These are phyloP conservation scores for Crioceris asparagi DNA, from an alignment of 2,888 invertebrate species.

Conservation along the genomic window DNA sequence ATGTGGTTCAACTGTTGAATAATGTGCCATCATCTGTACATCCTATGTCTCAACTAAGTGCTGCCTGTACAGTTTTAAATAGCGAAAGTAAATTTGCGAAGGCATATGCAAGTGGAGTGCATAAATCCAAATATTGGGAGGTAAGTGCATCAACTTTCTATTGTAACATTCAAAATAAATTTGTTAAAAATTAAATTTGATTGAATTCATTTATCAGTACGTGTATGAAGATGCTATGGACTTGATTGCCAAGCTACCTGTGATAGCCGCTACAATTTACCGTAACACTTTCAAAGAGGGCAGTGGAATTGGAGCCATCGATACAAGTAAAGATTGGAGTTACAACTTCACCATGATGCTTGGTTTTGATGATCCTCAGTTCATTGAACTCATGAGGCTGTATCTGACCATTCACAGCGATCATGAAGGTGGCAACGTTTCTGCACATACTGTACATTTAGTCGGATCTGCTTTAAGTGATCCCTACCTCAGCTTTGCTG, in stretches of 20 bases:
- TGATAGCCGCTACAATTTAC: conserved; percentile 89
- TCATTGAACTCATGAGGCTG: conserved; percentile 84
- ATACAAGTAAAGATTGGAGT: conserved; percentile 84
- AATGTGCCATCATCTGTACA: conserved; percentile 82
- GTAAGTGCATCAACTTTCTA: conserved; percentile 26
- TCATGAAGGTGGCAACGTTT: conserved; percentile 95
- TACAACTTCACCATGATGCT: conserved; percentile 87
- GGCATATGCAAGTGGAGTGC: conserved; percentile 80
- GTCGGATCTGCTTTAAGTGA: conserved; percentile 91
- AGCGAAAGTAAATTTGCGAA: conserved; percentile 86
- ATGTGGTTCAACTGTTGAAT: conserved; percentile 88
- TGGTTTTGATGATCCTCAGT: conserved; percentile 73
- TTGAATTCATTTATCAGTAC: conserved; percentile 36
- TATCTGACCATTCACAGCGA: conserved; percentile 94
- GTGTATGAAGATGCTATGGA: conserved; percentile 91
- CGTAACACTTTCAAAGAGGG: conserved; percentile 78
- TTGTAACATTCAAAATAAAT: neutral
- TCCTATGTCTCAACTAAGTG: conserved; percentile 91
- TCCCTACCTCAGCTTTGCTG: conserved; percentile 85
- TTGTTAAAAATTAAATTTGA: neutral
- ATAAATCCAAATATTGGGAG: conserved; percentile 88
- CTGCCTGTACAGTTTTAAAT: conserved; percentile 84
- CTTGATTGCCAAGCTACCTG: conserved; percentile 88
- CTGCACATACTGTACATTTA: conserved; percentile 87
- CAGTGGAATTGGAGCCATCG: conserved; percentile 79